Base-by-base conservation (phyloP, 2,797 vertebrate genomes). In the Arrhamphus sclerolepis region DNA sequence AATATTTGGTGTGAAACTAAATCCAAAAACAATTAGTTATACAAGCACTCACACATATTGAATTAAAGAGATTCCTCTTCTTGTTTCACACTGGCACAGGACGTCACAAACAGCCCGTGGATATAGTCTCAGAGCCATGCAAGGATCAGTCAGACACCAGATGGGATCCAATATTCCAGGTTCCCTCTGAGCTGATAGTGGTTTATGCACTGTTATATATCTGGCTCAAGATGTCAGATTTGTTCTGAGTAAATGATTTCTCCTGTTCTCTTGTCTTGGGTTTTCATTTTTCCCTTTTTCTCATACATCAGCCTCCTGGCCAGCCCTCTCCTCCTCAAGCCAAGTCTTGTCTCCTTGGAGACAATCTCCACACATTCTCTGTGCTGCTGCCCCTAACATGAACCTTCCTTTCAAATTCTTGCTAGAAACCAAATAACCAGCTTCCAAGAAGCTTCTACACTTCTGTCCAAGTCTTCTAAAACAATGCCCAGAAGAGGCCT, bases 1-100 rank as follows among this genome's bases (percentile, higher is more conserved):
- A 77, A 74, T 52, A 82, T 73, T 86, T 88, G 88, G 87, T 89
- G 89, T 87, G 86, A 91, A 89, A 89, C 26, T 34, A 63, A 80
- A 72, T 82, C 80, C 77, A 77, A 77, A n/a, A 75, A 74, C 78
- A 78, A 89, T 91, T 88, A 85, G 87, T 87, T 42, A 55, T 72
- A 69, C 78, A 87, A 83, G 75, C 83, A 86, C 70, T 59, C 83
- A 80, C 82, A 87, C 83, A 88, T 85, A 78, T 50, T 60, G 68
- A 80, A 80, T 78, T 68, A 84, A 59, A 78, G 75, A 68, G 76
- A 68, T 60, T 78, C 62, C 52, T 77, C 75, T 82, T 85, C 72
- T 75, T 73, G 59, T 70, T 72, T 79, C 21, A 40, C 71, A 29
- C 62, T 75, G 75, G 78, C 68, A 82, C 77, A 71, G 70, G 69